phyloP scores from a whole-genome alignment of 2,797 vertebrate species.

The Thaleichthys pacificus region DNA sequence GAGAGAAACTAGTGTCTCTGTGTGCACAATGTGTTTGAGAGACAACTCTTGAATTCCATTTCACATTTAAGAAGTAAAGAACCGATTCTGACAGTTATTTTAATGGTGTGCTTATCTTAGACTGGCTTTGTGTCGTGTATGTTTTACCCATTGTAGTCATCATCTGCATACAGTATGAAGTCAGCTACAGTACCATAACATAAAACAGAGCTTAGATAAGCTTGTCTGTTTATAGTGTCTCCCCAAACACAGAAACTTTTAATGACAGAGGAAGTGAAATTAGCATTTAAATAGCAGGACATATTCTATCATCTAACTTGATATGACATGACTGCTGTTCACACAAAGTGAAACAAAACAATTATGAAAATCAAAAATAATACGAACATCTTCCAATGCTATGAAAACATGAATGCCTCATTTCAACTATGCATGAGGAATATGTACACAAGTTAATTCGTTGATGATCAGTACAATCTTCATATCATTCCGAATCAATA shows the following conservation, averaged over 20 bases:
- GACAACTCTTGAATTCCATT: not conserved
- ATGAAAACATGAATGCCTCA: constrained; percentile 15
- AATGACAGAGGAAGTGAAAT: constrained; percentile 47
- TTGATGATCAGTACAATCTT: too few species aligned
- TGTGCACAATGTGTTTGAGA: not conserved
- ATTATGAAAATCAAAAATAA: constrained; percentile 21
- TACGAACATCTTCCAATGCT: constrained; percentile 17
- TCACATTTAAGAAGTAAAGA: constrained; percentile 40
- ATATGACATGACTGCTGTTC: constrained; percentile 38
- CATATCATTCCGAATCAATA: too few species aligned
- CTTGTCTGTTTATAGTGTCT: constrained; percentile 47
- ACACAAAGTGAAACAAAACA: constrained; percentile 44
- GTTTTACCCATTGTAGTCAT: constrained; percentile 28
- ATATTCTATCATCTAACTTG: constrained; percentile 53
- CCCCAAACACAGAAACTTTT: constrained; percentile 36
- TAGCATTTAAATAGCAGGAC: constrained; percentile 67
- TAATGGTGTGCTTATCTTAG: constrained; percentile 41
- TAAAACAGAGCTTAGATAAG: constrained; percentile 52
- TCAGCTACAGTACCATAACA: constrained; percentile 37
- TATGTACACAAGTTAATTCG: too few species aligned
- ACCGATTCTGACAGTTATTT: constrained; percentile 52
- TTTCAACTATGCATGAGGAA: too few species aligned
- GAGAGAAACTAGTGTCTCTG: not conserved
- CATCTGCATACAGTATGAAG: constrained; percentile 44
- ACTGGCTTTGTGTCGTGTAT: constrained; percentile 38